Conservation (phyloP, 1,140 invertebrate species). For the Venturia canescens region DNA sequence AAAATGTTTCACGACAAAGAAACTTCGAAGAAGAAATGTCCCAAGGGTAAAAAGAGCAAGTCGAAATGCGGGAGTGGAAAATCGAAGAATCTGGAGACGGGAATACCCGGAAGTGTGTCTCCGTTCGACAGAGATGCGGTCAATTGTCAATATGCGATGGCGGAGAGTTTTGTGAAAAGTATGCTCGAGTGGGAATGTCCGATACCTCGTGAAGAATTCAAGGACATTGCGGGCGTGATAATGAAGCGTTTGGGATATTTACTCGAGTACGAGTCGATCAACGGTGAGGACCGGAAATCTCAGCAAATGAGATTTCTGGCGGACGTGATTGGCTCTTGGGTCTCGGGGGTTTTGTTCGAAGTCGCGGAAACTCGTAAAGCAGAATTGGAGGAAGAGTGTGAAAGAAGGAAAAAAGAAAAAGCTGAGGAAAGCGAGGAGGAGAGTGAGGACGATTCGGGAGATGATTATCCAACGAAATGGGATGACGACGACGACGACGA, state of each 20-base stretch:
- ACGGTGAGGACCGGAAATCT: conserved; percentile 64
- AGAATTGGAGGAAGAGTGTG: conserved; percentile 55
- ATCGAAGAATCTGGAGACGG: neutral
- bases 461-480: conserved; percentile 23
- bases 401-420: conserved; percentile 43
- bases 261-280: conserved; percentile 58
- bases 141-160: conserved; percentile 66
- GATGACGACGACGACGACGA: conserved; percentile 33
- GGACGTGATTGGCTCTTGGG: conserved; percentile 69
- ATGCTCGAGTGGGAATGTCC: conserved; percentile 66
- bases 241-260: conserved; percentile 58
- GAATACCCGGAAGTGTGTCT: conserved; percentile 40
- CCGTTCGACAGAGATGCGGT: conserved; percentile 60
- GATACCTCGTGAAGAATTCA: conserved; percentile 63
- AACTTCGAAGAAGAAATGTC: conserved; percentile 53
- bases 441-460: conserved; percentile 45
- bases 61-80: conserved; percentile 4
- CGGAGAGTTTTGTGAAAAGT: conserved; percentile 68
- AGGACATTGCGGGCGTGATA: conserved; percentile 67
- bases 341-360: conserved; percentile 65
- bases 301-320: conserved; percentile 70
- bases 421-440: conserved; percentile 49
- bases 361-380: conserved; percentile 60
- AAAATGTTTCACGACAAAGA: conserved; percentile 49
- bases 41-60: conserved; percentile 45